Evolutionary conservation across 2,797 vertebrate species (phyloP), one percentile per base, ranked within the genome.

Genomic region (Melanotaenia parkinsoni): DNA sequence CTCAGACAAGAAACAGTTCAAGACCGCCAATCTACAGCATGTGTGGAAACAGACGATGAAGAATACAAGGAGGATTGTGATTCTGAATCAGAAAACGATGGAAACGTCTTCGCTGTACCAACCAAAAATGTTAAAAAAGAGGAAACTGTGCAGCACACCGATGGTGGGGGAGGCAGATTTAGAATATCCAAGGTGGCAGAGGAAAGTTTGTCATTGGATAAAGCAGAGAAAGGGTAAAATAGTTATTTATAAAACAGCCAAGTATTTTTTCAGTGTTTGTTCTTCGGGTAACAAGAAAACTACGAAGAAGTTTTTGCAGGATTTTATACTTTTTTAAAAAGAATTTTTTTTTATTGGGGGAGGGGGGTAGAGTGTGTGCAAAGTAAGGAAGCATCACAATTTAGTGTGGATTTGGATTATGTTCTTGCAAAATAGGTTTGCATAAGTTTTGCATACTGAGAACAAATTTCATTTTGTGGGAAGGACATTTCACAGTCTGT

Each of bases 71-170:
- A 95, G 70, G 82, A 87, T 0, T 87, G 87, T 81, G 81, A 71
- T 0, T 95, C 92, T 90, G 93, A 93, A 37, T 85, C 91, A 13
- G 92, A 93, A 67, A 87, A 91, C 68, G 91, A 85, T 45, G 92
- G 89, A 14, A 94, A 94, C 0, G 77, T 93, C 81, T 93, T 94
- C 81, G 92, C 24, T 26, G 24, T 26, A 26, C 24, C 92, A 22
- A 83, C 91, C 77, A 89, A 70, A 60, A 93, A 93, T 47, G 90
- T 82, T 37, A 47, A 73, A n/a, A 72, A 87, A 7, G 85, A 82
- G 50, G 72, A 84, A 26, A 69, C 18, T 13, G 72, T 74, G 24
- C 79, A 56, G 57, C 72, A 53, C n/a, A 74, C 76, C 3, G 68
- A 51, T 4, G 72, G 79, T 1, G 64, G 74, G 1, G 84, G 38